A percentile compares a stretch with the other conserved stretches of the same genome.
phyloP scores from a whole-genome alignment of 2,797 vertebrate species.

The Falco biarmicus region DNA sequence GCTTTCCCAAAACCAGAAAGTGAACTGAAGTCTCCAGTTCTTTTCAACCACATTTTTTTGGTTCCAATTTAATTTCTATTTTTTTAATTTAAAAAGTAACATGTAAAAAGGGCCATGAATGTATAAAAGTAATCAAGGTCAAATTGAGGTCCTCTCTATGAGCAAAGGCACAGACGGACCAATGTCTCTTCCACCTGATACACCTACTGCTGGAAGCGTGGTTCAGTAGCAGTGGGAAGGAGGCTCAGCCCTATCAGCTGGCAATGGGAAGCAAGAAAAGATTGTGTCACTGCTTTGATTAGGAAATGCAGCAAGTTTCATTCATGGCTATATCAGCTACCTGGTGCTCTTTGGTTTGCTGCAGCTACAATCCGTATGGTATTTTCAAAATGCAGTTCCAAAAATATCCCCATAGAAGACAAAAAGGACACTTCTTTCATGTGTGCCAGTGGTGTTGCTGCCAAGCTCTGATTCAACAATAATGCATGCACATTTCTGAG shows the following conservation, averaged over 20 bases:
- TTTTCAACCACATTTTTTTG: not conserved
- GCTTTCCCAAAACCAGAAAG: not conserved
- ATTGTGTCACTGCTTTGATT: not conserved
- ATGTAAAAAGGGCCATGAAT: not conserved
- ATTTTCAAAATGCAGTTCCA: not conserved
- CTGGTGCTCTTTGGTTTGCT: not conserved
- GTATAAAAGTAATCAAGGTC: not conserved
- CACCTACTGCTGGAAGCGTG: not conserved
- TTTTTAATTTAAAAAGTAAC: not conserved
- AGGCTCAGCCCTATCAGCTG: not conserved
- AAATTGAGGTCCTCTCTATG: not conserved
- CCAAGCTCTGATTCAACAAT: conserved; percentile 30
- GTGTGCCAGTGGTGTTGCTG: not conserved
- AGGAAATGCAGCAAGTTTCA: not conserved
- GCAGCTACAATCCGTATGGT: not conserved
- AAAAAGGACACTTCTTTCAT: not conserved
- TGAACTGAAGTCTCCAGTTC: not conserved
- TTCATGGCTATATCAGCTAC: not conserved
- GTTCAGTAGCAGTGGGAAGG: not conserved
- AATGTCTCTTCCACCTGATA: accelerated
- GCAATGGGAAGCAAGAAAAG: not conserved
- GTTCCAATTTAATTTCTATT: not conserved
- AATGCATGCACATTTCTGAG: conserved; percentile 13
- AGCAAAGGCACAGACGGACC: not conserved
- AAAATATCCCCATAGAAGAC: not conserved